Base-by-base conservation (phyloP, 1,140 invertebrate species). In the Drosophila saltans region DNA sequence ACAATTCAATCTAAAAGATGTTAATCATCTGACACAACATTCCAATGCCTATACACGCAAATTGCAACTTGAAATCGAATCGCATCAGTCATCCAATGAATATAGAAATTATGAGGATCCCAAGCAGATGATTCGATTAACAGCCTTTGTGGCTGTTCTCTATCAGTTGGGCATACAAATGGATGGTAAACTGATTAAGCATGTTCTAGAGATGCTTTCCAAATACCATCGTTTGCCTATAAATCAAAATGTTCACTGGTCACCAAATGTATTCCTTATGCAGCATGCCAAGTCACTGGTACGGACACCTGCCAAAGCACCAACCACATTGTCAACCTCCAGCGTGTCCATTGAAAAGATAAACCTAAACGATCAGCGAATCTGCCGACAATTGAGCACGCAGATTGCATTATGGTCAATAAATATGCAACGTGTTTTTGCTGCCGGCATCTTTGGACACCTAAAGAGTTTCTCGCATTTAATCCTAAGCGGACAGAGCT, bases 41-140 rank as follows among this genome's bases (percentile, higher is more conserved):
- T 95, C 97, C 90, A 92, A 94, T 30, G 93, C 94, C 43, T 97
- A 96, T 88, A 93, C 98, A 83, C 84, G 33, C 94, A 96, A 64
- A 81, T 9, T 75, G n/a, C 10, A 75, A 3, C 24, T 39, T 11
- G 66, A 45, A 0, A 60, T 88, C 21, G 84, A 88, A 7, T 24
- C 36, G 0, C 66, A 62, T 41, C 70, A 72, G 36, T 33, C 55
- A 40, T 33, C 55, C n/a, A 71, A 74, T 24, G 83, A 88, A 2
- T 83, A 62, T 3, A 57, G 24, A 0, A 69, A 75, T 30, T 64
- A 67, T 7, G 84, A 88, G 28, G 73, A 83, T 0, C 80, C 83
- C 6, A 72, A 72, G 48, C 59, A 69, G 21, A 7, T 88, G 0
- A 26, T 89, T 2, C 72, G 69, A 0, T 43, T 88, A 0, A 60